A percentile compares a stretch with the other conserved stretches of the same genome.
Evolutionary conservation across 2,888 invertebrate species (phyloP).

Genomic region (Priocnemis perturbator): DNA sequence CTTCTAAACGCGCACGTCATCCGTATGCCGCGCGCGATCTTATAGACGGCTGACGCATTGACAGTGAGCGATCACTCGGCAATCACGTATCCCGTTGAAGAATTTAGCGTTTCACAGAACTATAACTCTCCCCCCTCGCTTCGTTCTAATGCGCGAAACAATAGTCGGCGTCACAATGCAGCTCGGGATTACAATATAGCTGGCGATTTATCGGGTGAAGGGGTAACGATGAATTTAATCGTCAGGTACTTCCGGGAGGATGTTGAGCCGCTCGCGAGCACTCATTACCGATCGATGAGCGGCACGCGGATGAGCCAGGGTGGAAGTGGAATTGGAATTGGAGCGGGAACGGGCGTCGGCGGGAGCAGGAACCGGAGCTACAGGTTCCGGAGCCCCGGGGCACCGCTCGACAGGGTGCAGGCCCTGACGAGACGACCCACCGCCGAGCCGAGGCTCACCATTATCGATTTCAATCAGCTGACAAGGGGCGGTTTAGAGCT

Average conservation of each 20-base stretch:
- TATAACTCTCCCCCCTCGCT: too few relatives aligned
- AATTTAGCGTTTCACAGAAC: too few relatives aligned
- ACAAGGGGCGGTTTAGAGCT: slow-evolving; percentile 79
- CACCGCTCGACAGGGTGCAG: slow-evolving; percentile 60
- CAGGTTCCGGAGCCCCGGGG: slow-evolving; percentile 69
- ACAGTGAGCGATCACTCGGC: too few relatives aligned
- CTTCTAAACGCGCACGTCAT: too few relatives aligned
- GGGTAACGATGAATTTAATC: slow-evolving; percentile 21
- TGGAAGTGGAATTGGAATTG: slow-evolving; percentile 39
- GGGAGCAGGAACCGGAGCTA: slow-evolving; percentile 67
- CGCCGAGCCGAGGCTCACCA: slow-evolving; percentile 80
- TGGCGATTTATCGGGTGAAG: too few relatives aligned
- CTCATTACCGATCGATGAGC: slow-evolving; percentile 70
- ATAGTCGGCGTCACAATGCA: too few relatives aligned
- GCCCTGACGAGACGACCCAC: slow-evolving; percentile 58
- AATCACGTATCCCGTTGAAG: too few relatives aligned
- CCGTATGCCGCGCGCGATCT: too few relatives aligned
- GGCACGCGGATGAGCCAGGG: slow-evolving; percentile 65
- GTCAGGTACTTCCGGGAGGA: slow-evolving; percentile 68
- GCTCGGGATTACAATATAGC: too few relatives aligned
- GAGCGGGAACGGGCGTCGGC: slow-evolving; percentile 42
- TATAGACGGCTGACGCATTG: too few relatives aligned
- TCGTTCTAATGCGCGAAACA: too few relatives aligned
- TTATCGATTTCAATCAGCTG: slow-evolving; percentile 85
- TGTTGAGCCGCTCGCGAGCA: slow-evolving; percentile 48